Base-by-base conservation (phyloP, 2,888 invertebrate species). In the Nebria brevicollis region DNA sequence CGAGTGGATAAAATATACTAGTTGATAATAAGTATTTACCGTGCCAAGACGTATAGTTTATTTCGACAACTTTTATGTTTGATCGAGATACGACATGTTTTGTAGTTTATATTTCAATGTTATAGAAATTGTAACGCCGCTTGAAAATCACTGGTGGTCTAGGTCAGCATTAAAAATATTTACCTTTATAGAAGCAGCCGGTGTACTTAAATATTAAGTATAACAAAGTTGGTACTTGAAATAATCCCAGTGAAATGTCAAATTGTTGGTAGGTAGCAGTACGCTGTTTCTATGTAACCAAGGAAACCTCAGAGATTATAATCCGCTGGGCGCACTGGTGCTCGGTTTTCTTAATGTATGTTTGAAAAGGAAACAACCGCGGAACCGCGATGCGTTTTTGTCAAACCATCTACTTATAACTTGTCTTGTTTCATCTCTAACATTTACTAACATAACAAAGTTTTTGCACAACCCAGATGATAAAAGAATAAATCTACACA, bases 121-220 rank as follows among this genome's bases (percentile, higher is more conserved):
- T 20, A 20, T 20, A 20, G 20, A 20, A 20, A 20, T 54, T 54
- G 11, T 7, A 13, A 54, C 13, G 54, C 54, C 4, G 7, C 54
- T 54, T 8, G 54, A 8, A 54, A 54, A 54, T 13, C 13, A 8
- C 54, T 54, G 54, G 11, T 0, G 11, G 1, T 54, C 6, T 7
- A 54, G 54, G 13, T 13, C 54, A 54, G 13, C 54, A 7, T 54
- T 7, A 11, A 13, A 2, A 54, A 54, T 54, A 54, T 54, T 54
- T 54, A 54, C 54, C 54, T 54, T 54, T 54, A 2, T 26, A 68
- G 68, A 68, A 13, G 10, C 20, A 26, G 15, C 68, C 20, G 10
- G 68, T 11, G 34, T 80, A 80, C 80, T 80, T 75, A 80, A 80
- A 80, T 80, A 80, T 75, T 80, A 80, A 80, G 68, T 80, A 74